Base-by-base conservation (phyloP, 1,140 invertebrate genomes). In the Zaprionus capensis region DNA sequence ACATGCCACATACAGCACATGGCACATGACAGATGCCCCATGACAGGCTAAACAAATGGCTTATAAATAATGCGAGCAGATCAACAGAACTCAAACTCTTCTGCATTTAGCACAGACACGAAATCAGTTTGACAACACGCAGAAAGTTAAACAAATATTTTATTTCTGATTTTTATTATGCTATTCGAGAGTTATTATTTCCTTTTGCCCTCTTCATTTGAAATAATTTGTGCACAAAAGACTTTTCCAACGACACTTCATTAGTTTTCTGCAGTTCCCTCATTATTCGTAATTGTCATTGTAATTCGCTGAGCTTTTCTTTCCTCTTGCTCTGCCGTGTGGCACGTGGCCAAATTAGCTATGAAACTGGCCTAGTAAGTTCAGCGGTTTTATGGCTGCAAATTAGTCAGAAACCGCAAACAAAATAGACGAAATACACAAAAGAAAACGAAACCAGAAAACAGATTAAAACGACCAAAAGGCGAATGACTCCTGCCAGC, bases 371-470 rank as follows among this genome's bases (percentile, higher is more conserved):
- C 14, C 44, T 71, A 68, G 38, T 28, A 68, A 68, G 63, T 73
- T 62, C 58, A 68, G 57, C 75, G 46, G 71, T 77, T 80, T 84
- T 78, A 71, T 83, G 67, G 61, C 46, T 62, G 41, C 57, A 80
- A 90, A 88, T 78, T 81, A 79, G 78, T 67, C 46, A 58, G 57
- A 64, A 71, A 31, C 74, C 64, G 71, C 81, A 78, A 67, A 28
- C 41, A 72, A 76, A 66, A 46, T 38, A 57, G 17, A 4, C 22
- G 5, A 20, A 20, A 70, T 4, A 55, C 1, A 65, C 26, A 5
- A 22, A 65, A 31, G 14, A 61, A 61, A 64, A 55, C 24, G 20
- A 55, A 44, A 28, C 56, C 15, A 44, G 34, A 34, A 65, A 71
- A 57, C 55, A 58, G 61, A 71, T 71, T 61, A 76, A 71, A 69